Base-by-base conservation (phyloP, 2,888 invertebrate species). In the Aspidapion aeneum region DNA sequence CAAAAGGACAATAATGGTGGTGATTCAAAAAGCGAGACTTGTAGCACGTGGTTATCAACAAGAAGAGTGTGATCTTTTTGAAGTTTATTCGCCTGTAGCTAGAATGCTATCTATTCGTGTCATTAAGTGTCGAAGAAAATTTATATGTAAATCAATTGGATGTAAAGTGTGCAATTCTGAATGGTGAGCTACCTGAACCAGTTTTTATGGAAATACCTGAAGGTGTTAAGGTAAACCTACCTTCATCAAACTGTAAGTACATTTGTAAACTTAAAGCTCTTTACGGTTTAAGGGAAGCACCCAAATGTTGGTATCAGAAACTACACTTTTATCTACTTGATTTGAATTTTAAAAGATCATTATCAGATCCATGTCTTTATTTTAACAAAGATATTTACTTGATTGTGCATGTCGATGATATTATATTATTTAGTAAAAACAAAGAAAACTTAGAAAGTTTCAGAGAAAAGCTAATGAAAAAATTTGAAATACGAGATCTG, bases 401-500 rank as follows among this genome's bases (percentile, higher is more conserved):
- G 18, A 12, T 65, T 12, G 50, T 63, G 7, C 51, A 65, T 61
- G 61, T 65, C 16, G 63, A 65, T 61, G 65, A 65, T 62, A 63
- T 62, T 55, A n/a, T n/a, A n/a, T 52, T 61, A 51, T 61, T 63
- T 51, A 58, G 58, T 19, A 65, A 55, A 16, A 58, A 18, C n/a
- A 19, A 1, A 7, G 1, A 1, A 9, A 57, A 62, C 22, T 17
- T 68, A 19, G 18, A 21, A 56, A 17, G 48, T 21, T 21, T 66
- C 18, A 68, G 63, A 52, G 57, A 59, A n/a, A 56, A 60, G 12
- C 60, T 67, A 18, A 35, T 61, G 49, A 48, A 56, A 58, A 59
- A 60, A 55, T 67, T 64, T 48, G 49, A 65, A 62, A 62, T 67
- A 58, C 65, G 50, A 60, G 64, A 69, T 57, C 63, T 68, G 59